A percentile compares a stretch with the other conserved stretches of the same genome.
phyloP scores from a whole-genome alignment of 2,888 invertebrate genomes.

The Diachrysia chrysitis region DNA sequence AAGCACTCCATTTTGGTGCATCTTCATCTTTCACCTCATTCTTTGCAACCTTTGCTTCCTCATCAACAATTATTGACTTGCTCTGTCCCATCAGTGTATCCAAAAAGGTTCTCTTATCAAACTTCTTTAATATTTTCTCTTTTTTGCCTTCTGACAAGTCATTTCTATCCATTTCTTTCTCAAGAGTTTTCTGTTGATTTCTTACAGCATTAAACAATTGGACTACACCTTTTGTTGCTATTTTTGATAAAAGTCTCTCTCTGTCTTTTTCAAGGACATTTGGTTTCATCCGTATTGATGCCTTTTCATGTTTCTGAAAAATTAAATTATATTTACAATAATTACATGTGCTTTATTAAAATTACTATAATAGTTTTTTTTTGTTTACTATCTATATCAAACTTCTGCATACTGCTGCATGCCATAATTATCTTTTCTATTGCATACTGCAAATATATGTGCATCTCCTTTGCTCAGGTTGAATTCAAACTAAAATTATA shows the following conservation, averaged over 20 bases:
- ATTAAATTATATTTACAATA: too few species aligned
- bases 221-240: slow-evolving; percentile 97
- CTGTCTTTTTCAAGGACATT: slow-evolving; percentile 92
- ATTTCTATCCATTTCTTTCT: slow-evolving; percentile 91
- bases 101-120: slow-evolving; percentile 93
- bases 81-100: slow-evolving; percentile 93
- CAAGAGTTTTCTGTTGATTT: slow-evolving; percentile 94
- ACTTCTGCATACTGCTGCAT: too few species aligned
- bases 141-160: slow-evolving; percentile 94
- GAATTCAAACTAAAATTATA: too few species aligned
- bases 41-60: slow-evolving; percentile 76
- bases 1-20: slow-evolving; percentile 90
- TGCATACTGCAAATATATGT: too few species aligned
- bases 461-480: too few species aligned
- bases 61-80: slow-evolving; percentile 88
- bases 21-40: slow-evolving; percentile 81
- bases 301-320: slow-evolving; percentile 90
- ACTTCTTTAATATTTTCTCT: slow-evolving; percentile 93
- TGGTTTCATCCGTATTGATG: slow-evolving; percentile 93
- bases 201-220: slow-evolving; percentile 97
- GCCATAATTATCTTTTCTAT: too few species aligned
- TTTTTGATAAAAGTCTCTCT: slow-evolving; percentile 93
- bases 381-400: too few species aligned
- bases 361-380: too few species aligned
- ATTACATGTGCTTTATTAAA: too few species aligned